A percentile compares a stretch with the other conserved stretches of the same genome.
phyloP scores from a whole-genome alignment of 2,888 invertebrate species.

The Meandrusa payeni region DNA sequence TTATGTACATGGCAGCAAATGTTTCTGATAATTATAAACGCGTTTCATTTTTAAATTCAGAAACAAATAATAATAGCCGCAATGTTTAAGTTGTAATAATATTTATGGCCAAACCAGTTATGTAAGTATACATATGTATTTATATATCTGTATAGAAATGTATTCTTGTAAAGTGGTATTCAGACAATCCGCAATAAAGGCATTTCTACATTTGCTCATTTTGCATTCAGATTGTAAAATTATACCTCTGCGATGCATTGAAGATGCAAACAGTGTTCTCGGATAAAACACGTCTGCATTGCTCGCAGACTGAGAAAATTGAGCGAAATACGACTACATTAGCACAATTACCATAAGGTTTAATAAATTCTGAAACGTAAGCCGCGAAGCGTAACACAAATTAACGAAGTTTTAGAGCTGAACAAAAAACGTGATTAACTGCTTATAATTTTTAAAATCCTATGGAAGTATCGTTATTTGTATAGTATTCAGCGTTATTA shows the following conservation, averaged over 20 bases:
- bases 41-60: too few relatives aligned
- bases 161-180: background rate
- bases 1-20: too few relatives aligned
- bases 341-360: constrained; percentile 9
- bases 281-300: constrained; percentile 10
- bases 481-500: too few relatives aligned
- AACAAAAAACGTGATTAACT: background rate
- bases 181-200: constrained; percentile 13
- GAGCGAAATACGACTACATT: constrained; percentile 18
- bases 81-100: too few relatives aligned
- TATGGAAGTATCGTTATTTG: too few relatives aligned
- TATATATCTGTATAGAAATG: background rate
- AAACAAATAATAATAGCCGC: too few relatives aligned
- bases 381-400: background rate
- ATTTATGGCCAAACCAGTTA: too few relatives aligned
- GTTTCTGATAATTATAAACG: too few relatives aligned
- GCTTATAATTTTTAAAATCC: too few relatives aligned
- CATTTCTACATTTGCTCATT: constrained; percentile 11
- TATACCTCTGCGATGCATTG: constrained; percentile 48
- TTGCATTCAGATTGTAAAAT: constrained; percentile 53
- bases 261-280: constrained; percentile 43
- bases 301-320: constrained; percentile 8
- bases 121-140: too few relatives aligned
- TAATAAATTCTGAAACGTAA: constrained; percentile 5
- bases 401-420: background rate